Evolutionary conservation across 1,140 invertebrate species (phyloP).

Genomic region (Helicoverpa armigera): DNA sequence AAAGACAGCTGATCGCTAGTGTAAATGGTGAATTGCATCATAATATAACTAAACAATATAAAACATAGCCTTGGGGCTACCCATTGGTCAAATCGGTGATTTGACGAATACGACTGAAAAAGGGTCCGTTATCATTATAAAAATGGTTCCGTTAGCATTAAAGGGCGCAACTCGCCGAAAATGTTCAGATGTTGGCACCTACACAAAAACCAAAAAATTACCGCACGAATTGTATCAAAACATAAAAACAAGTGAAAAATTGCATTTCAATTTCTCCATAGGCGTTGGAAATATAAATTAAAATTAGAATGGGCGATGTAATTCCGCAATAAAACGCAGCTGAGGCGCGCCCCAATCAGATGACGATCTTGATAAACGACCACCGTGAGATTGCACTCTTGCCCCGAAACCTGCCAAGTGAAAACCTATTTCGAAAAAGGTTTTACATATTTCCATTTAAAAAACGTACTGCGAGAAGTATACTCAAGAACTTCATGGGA

Average conservation of each 20-base stretch:
- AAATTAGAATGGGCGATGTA: constrained; percentile 83
- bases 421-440: not conserved
- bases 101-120: too few species aligned
- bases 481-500: constrained; percentile 53
- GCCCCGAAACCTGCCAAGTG: constrained; percentile 38
- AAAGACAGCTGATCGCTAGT: too few species aligned
- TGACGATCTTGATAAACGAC: constrained; percentile 85
- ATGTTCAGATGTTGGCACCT: not conserved
- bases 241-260: constrained; percentile 46
- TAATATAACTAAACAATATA: too few species aligned
- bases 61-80: too few species aligned
- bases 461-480: not conserved
- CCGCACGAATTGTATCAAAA: not conserved
- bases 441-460: constrained; percentile 53
- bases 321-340: constrained; percentile 86
- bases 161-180: too few species aligned
- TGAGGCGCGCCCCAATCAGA: constrained; percentile 83
- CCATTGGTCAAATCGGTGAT: too few species aligned
- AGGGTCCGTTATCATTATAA: too few species aligned
- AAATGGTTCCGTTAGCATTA: too few species aligned
- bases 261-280: constrained; percentile 66
- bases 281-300: constrained; percentile 80
- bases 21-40: too few species aligned
- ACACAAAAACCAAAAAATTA: not conserved
- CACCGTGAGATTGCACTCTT: constrained; percentile 83